A percentile compares a stretch with the other conserved stretches of the same genome.
Conservation (phyloP, 2,113 vertebrate genomes). For the Mohoua ochrocephala region DNA sequence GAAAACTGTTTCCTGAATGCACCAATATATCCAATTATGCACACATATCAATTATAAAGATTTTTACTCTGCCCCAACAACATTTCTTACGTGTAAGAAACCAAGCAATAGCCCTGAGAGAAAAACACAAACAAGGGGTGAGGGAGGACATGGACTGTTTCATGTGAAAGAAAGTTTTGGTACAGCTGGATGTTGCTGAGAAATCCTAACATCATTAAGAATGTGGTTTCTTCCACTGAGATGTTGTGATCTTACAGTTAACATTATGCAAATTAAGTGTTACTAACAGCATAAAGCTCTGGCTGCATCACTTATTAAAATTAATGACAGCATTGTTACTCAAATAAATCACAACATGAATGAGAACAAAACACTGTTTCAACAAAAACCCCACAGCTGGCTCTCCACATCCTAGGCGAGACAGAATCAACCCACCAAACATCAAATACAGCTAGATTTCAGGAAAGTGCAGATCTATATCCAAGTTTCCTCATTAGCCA, state of each 20-base stretch:
- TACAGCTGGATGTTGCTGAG: neutral
- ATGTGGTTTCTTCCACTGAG: neutral
- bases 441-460: neutral
- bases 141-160: rapidly evolving
- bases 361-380: neutral
- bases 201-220: neutral
- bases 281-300: neutral
- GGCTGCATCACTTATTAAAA: neutral
- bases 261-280: neutral
- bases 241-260: neutral
- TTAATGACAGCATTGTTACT: neutral
- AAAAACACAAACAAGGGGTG: neutral
- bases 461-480: neutral
- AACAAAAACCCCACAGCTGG: neutral
- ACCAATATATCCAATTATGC: neutral
- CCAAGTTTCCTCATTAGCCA: neutral
- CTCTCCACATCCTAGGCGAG: neutral
- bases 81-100: neutral
- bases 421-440: neutral
- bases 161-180: neutral
- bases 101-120: neutral
- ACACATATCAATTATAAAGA: neutral
- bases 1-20: neutral
- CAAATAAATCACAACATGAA: neutral
- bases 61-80: neutral